phyloP scores from a whole-genome alignment of 2,888 invertebrate genomes.

The Plemyria rubiginata region DNA sequence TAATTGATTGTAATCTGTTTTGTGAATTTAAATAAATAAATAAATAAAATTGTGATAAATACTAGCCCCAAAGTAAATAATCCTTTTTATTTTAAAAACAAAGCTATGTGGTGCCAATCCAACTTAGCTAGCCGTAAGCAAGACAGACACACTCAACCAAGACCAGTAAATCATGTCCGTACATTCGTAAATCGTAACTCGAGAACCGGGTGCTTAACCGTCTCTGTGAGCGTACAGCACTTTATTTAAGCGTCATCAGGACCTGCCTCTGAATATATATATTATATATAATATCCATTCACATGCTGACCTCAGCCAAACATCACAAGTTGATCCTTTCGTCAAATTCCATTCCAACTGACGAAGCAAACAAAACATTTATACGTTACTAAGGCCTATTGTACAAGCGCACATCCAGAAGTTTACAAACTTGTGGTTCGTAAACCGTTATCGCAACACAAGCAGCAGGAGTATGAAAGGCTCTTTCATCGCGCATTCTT shows the following conservation, averaged over 20 bases:
- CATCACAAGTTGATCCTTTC: too few relatives aligned
- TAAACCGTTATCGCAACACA: constrained; percentile 66
- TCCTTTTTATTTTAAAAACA: too few relatives aligned
- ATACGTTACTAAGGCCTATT: constrained; percentile 17
- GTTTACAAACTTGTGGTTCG: constrained; percentile 48
- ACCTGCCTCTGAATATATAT: too few relatives aligned
- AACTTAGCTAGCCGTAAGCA: too few relatives aligned
- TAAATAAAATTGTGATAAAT: too few relatives aligned
- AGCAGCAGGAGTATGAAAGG: constrained; percentile 61
- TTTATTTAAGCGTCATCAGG: constrained; percentile 65
- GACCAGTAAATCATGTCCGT: constrained; percentile 20
- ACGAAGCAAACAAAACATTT: constrained; percentile 11
- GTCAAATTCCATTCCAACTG: constrained; percentile 3
- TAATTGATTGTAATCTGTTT: too few relatives aligned
- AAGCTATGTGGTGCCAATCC: too few relatives aligned
- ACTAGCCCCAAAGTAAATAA: too few relatives aligned
- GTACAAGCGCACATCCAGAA: constrained; percentile 25
- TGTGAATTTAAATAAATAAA: too few relatives aligned
- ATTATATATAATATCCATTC: too few relatives aligned
- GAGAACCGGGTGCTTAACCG: constrained; percentile 40
- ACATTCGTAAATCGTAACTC: too few relatives aligned
- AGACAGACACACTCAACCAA: neutral
- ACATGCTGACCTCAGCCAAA: too few relatives aligned
- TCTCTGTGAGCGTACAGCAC: constrained; percentile 58
- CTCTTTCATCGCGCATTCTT: constrained; percentile 69